These are phyloP conservation scores for Eupristina koningsbergeri DNA, from an alignment of 1,140 invertebrate genomes.

Conservation along the genomic window DNA sequence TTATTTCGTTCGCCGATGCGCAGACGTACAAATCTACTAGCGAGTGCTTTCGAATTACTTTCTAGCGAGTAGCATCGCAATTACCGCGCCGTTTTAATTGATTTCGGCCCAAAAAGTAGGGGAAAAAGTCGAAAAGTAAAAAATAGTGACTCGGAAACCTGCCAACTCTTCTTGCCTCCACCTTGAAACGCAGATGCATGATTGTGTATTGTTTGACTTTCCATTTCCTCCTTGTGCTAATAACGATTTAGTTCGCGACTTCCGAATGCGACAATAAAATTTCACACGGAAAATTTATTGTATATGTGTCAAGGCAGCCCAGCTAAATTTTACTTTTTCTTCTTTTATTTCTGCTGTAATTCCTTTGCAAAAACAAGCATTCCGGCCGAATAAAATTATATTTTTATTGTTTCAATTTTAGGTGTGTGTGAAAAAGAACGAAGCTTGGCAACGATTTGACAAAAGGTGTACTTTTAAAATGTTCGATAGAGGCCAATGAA, in stretches of 20 bases:
- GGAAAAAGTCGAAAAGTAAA: neutral
- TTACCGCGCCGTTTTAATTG: too few species aligned
- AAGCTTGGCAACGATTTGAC: conserved; percentile 7
- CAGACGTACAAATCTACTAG: too few species aligned
- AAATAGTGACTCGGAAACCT: neutral
- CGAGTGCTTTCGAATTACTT: neutral
- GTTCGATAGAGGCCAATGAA: conserved; percentile 8
- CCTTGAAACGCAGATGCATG: neutral
- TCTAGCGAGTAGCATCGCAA: neutral
- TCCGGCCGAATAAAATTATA: neutral
- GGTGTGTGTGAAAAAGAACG: conserved; percentile 1
- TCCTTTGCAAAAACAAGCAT: neutral
- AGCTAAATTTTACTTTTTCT: conserved; percentile 8
- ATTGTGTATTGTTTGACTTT: neutral
- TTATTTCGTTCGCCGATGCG: too few species aligned
- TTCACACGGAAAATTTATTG: neutral
- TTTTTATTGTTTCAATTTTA: neutral
- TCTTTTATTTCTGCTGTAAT: neutral
- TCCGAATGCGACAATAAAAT: neutral
- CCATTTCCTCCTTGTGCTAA: neutral
- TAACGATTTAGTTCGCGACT: neutral
- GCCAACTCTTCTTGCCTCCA: neutral
- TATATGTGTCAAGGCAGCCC: neutral
- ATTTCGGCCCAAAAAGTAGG: too few species aligned
- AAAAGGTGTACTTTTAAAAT: conserved; percentile 13